These are phyloP conservation scores for Cantharis rufa DNA, from an alignment of 2,888 invertebrate genomes.

Conservation along the genomic window DNA sequence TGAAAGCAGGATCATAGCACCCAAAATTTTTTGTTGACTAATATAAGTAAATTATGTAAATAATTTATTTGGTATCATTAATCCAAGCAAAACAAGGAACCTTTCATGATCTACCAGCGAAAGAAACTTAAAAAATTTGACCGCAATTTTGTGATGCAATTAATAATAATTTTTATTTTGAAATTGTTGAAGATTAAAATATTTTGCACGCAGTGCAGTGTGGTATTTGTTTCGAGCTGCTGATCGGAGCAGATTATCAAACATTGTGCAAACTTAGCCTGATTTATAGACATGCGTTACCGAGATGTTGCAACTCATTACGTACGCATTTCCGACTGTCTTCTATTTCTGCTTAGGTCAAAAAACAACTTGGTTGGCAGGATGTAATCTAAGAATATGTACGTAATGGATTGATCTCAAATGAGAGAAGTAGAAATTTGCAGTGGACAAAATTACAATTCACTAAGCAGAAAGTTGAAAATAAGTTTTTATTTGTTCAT, in stretches of 20 bases:
- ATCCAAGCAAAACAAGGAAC: neutral
- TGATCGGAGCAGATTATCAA: constrained; percentile 35
- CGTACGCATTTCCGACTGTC: constrained; percentile 37
- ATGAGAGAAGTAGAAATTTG: neutral
- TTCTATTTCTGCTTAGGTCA: constrained; percentile 30
- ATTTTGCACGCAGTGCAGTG: constrained; percentile 31
- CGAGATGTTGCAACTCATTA: constrained; percentile 38
- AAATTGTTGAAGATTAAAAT: constrained; percentile 32
- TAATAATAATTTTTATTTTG: constrained; percentile 14
- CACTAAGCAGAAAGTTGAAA: neutral
- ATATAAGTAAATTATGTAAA: neutral
- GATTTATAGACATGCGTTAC: constrained; percentile 39
- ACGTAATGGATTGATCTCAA: neutral
- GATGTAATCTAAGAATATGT: constrained; percentile 22
- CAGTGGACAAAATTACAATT: neutral
- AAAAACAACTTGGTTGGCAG: constrained; percentile 12
- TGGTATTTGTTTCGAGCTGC: constrained; percentile 35
- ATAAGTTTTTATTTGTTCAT: neutral
- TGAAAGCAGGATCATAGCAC: neutral
- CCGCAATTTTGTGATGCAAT: constrained; percentile 27
- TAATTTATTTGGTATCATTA: neutral
- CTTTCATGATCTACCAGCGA: neutral
- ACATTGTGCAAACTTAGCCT: constrained; percentile 31
- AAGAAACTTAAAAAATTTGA: constrained; percentile 22
- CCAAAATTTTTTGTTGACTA: neutral